Percentiles rank a stretch among this genome's conserved stretches.
Conservation (phyloP, 1,140 invertebrate genomes). For the Nasonia vitripennis region DNA sequence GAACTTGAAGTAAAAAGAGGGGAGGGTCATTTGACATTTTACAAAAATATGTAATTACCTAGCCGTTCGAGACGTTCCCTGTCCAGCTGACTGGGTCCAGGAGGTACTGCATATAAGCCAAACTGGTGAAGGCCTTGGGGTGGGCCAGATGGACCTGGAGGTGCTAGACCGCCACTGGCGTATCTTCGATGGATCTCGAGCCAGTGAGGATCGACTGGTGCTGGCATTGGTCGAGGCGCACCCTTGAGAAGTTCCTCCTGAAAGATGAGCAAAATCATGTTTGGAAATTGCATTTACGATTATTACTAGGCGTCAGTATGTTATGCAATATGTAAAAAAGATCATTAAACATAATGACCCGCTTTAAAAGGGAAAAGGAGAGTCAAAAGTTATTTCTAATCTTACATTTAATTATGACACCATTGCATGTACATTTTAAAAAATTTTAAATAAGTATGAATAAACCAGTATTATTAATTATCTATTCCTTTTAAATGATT, state of each 20-base stretch:
- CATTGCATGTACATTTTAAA: no score
- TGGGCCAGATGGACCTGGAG: conserved; percentile 69
- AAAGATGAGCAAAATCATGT: not conserved
- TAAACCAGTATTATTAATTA: no score
- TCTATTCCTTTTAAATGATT: not conserved
- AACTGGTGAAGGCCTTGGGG: conserved; percentile 79
- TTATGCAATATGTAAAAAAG: not conserved
- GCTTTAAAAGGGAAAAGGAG: not conserved
- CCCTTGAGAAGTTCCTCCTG: conserved; percentile 87
- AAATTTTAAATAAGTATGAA: no score
- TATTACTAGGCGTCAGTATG: not conserved
- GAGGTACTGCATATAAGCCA: conserved; percentile 76
- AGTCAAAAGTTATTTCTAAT: not conserved
- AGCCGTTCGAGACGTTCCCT: conserved; percentile 89
- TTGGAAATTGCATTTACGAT: not conserved
- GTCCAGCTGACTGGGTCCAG: conserved; percentile 87
- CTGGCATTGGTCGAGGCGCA: conserved; percentile 79
- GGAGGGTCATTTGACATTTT: not conserved
- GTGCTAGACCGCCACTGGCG: conserved; percentile 66
- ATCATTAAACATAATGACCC: not conserved
- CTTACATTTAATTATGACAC: not conserved
- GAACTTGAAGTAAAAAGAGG: not conserved
- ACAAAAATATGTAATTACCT: conserved; percentile 77
- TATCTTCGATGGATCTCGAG: conserved; percentile 89
- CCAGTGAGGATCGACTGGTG: conserved; percentile 91